These are phyloP conservation scores for Picathartes gymnocephalus DNA, from an alignment of 2,113 vertebrate species.

Conservation along the genomic window DNA sequence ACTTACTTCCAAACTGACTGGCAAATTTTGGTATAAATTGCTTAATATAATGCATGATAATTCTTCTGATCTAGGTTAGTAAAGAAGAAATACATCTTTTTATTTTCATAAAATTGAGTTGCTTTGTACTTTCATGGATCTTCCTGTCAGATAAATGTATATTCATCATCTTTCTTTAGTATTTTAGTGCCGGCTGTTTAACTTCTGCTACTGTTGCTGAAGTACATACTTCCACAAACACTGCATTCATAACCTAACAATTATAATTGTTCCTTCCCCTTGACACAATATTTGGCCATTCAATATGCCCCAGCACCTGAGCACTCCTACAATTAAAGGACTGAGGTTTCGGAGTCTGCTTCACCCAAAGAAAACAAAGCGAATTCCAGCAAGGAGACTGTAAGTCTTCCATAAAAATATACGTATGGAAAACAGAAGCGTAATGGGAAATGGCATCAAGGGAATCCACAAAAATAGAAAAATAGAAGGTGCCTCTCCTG, in stretches of 20 bases:
- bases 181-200: background rate
- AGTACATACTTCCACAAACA: background rate
- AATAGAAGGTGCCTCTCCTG: background rate
- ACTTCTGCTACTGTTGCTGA: background rate
- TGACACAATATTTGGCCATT: background rate
- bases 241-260: background rate
- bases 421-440: rapidly evolving
- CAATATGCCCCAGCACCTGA: background rate
- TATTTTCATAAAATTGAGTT: background rate
- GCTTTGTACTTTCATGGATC: background rate
- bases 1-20: background rate
- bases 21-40: background rate
- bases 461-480: background rate
- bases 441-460: background rate
- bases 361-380: background rate
- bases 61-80: background rate
- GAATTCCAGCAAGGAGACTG: background rate
- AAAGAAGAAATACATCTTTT: background rate
- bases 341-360: background rate
- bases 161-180: background rate
- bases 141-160: background rate
- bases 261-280: background rate
- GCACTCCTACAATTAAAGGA: background rate
- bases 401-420: background rate
- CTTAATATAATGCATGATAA: background rate